phyloP scores from a whole-genome alignment of 1,140 invertebrate species.

The Coenobita brevimanus region DNA sequence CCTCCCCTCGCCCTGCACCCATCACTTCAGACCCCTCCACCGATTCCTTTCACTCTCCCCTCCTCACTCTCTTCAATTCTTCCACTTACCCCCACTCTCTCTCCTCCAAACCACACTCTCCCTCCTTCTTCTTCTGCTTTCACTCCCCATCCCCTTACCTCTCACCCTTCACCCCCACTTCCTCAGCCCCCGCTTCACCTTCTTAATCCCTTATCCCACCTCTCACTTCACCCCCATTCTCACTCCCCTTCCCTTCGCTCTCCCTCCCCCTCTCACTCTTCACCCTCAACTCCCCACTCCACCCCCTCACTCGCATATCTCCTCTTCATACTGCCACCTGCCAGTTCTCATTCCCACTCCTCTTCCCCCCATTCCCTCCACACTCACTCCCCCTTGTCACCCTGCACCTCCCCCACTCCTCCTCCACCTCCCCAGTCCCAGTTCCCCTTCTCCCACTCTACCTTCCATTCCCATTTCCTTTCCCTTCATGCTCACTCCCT shows the following conservation, averaged over 20 bases:
- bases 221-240: no score
- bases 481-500: background rate
- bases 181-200: background rate
- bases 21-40: no score
- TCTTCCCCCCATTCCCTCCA: background rate
- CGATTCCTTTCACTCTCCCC: no score
- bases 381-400: background rate
- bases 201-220: no score
- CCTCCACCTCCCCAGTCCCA: background rate
- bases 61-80: no score
- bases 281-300: background rate
- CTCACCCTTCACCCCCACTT: background rate
- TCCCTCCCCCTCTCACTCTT: background rate
- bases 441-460: background rate
- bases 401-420: background rate
- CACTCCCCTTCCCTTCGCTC: no score
- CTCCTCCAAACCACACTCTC: background rate
- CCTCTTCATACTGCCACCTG: background rate
- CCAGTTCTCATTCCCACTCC: background rate
- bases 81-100: background rate
- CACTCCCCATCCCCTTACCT: background rate
- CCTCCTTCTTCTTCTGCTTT: background rate
- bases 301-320: background rate
- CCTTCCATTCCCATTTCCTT: background rate
- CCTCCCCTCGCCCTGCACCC: no score